phyloP scores from a whole-genome alignment of 2,888 invertebrate species.

The Antheraea yamamai region DNA sequence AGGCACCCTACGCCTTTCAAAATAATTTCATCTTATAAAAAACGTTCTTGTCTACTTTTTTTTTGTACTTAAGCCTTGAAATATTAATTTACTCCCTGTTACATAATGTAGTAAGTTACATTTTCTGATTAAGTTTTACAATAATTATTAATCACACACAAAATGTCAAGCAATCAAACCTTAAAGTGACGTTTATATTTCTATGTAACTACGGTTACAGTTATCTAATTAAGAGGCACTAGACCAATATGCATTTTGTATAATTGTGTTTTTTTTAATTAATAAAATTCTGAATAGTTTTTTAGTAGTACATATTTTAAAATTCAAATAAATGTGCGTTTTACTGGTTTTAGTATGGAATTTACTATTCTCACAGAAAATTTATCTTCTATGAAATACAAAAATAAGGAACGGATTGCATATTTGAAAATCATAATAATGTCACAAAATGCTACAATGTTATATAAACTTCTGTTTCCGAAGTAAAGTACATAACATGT shows the following conservation, averaged over 20 bases:
- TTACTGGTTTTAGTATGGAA: neutral
- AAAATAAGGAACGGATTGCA: neutral
- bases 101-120: neutral
- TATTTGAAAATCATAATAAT: slow-evolving; percentile 24
- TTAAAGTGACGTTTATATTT: neutral
- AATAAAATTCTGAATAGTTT: neutral
- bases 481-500: slow-evolving; percentile 14
- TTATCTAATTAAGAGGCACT: neutral
- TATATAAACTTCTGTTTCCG: slow-evolving; percentile 18
- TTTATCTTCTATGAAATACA: neutral
- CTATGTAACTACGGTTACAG: neutral
- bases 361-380: neutral
- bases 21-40: neutral
- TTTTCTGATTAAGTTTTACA: neutral
- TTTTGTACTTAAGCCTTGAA: neutral
- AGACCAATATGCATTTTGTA: neutral
- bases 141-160: neutral
- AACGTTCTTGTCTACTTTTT: neutral
- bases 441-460: slow-evolving; percentile 20
- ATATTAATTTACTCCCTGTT: neutral
- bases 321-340: too few relatives aligned
- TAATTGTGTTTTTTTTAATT: neutral
- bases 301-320: too few relatives aligned
- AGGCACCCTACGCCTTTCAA: slow-evolving; percentile 21
- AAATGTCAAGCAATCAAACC: neutral